Conservation (phyloP, 2,797 vertebrate species). For the Cheirogaleus major region DNA sequence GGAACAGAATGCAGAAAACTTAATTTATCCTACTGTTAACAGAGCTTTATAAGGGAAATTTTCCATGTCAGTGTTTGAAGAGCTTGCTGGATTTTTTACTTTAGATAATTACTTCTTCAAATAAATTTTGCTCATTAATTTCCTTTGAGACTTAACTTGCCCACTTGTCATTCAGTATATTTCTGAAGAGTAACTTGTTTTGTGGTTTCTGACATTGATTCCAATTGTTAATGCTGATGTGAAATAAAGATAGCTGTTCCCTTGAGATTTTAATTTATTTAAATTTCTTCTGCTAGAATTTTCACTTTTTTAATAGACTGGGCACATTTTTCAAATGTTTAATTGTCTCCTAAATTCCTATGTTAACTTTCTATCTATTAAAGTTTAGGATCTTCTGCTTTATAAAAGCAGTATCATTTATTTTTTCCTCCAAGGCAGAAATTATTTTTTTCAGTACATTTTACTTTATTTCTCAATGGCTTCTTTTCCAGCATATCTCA, state of each 20-base stretch:
- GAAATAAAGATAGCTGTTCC: not conserved
- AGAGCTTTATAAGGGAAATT: slow-evolving; percentile 47
- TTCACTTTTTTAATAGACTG: not conserved
- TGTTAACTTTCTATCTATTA: not conserved
- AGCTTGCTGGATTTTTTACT: slow-evolving; percentile 46
- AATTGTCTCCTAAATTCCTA: not conserved
- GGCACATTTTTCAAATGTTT: not conserved
- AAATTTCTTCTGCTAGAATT: not conserved
- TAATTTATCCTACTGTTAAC: slow-evolving; percentile 45
- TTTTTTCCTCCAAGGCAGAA: not conserved
- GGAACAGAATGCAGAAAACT: not conserved
- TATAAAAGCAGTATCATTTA: not conserved
- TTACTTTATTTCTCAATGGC: not conserved
- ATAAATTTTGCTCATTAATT: slow-evolving; percentile 61
- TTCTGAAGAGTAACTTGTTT: slow-evolving; percentile 11
- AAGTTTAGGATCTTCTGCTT: not conserved
- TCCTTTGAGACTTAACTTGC: slow-evolving; percentile 46
- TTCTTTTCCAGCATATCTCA: not conserved
- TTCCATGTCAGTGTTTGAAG: slow-evolving; percentile 45
- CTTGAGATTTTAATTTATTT: slow-evolving; percentile 14
- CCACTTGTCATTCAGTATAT: slow-evolving; percentile 47
- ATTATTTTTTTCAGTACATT: not conserved
- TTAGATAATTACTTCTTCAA: slow-evolving; percentile 71
- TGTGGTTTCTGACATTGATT: slow-evolving; percentile 52
- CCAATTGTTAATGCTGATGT: slow-evolving; percentile 7